Base-by-base conservation (phyloP, 2,888 invertebrate genomes). In the Mythimna albipuncta region DNA sequence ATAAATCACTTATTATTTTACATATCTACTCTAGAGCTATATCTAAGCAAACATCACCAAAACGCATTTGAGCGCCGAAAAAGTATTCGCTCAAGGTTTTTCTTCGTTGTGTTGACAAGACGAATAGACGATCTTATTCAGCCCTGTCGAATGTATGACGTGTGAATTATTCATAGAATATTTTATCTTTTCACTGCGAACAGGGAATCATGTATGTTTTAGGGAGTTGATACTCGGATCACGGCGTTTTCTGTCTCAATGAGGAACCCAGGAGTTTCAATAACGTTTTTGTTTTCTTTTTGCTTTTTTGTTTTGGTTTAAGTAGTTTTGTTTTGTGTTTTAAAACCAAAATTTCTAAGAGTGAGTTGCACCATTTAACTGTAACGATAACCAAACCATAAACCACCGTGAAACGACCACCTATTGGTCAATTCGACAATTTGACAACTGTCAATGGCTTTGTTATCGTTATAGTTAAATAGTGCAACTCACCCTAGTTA, bases 91-190 rank as follows among this genome's bases (percentile, higher is more conserved):
- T 64, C 74, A 79, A 77, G 84, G 77, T 79, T 77, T 79, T 72
- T 66, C 75, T 64, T 67, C 81, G 78, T 64, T 66, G 71, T 69
- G 86, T 73, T 81, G 84, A 79, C 84, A 72, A 79, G 81, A 72
- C 81, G 88, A 89, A 89, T 89, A 89, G 87, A 87, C 82, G 85
- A 88, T 91, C 91, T 90, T 89, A 91, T 93, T 91, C 93, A 87
- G 89, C 86, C 87, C 89, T 88, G 90, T 89, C 91, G 89, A 92
- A 79, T 89, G 91, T 92, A 92, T 93, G 92, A 92, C 91, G 87
- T 79, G 89, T 94, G 94, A 93, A 94, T 94, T 93, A 94, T 94
- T 94, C 94, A 94, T 94, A 89, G 93, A 93, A 94, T 94, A 94
- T 94, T 92, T 94, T 93, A 93, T 92, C 91, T 90, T 86, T 75